Evolutionary conservation across 2,113 vertebrate species (phyloP).

Genomic region (Hystrix brachyura): DNA sequence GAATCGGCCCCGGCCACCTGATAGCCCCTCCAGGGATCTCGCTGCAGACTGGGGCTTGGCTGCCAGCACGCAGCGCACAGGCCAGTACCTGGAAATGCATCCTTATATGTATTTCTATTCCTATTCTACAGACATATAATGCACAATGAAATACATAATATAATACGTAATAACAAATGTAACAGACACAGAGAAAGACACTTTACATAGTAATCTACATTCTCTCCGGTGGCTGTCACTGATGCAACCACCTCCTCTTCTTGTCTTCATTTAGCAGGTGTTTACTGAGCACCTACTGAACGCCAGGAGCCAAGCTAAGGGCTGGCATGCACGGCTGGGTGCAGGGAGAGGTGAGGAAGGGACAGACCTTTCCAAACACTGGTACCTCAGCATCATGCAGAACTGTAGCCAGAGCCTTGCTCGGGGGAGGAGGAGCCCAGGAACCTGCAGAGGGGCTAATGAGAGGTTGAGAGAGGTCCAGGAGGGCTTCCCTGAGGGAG

Average conservation of each 20-base stretch:
- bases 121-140: background rate
- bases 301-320: background rate
- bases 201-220: background rate
- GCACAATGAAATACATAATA: background rate
- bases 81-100: rapidly evolving
- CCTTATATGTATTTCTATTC: background rate
- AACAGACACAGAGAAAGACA: background rate
- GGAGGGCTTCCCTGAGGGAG: background rate
- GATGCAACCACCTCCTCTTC: background rate
- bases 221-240: background rate
- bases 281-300: background rate
- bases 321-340: no score
- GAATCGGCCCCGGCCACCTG: background rate
- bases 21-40: background rate
- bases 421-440: background rate
- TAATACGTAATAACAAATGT: background rate
- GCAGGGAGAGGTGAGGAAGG: rapidly evolving
- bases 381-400: background rate
- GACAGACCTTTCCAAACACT: background rate
- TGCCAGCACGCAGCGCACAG: background rate
- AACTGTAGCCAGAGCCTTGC: background rate
- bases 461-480: background rate
- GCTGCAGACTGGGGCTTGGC: background rate
- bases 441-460: background rate
- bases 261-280: background rate